A percentile compares a stretch with the other conserved stretches of the same genome.
Conservation (phyloP, 1,140 invertebrate species). For the Zaprionus davidi region DNA sequence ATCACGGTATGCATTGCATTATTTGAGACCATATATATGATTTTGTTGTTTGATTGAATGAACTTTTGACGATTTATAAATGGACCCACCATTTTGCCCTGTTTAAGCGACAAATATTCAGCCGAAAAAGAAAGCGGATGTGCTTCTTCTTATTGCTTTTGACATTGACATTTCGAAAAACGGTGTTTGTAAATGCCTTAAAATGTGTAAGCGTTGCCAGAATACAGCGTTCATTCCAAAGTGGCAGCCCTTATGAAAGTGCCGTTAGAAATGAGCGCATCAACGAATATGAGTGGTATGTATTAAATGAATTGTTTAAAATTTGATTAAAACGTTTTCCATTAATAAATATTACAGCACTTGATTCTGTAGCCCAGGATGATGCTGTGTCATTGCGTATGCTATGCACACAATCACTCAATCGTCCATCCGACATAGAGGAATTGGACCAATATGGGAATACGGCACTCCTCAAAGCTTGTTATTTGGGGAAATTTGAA, state of each 20-base stretch:
- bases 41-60: constrained; percentile 54
- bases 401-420: constrained; percentile 52
- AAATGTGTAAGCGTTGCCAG: neutral
- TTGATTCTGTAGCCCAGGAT: constrained; percentile 59
- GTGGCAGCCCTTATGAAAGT: constrained; percentile 23
- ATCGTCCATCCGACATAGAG: constrained; percentile 53
- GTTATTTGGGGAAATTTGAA: constrained; percentile 64
- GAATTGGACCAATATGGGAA: constrained; percentile 73
- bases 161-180: constrained; percentile 44
- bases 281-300: constrained; percentile 56
- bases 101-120: constrained; percentile 67
- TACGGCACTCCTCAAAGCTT: constrained; percentile 76
- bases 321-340: neutral
- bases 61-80: constrained; percentile 52
- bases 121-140: constrained; percentile 69
- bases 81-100: constrained; percentile 76
- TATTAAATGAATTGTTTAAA: neutral
- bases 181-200: constrained; percentile 13
- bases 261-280: constrained; percentile 51
- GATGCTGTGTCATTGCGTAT: constrained; percentile 63
- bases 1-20: constrained; percentile 5
- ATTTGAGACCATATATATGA: constrained; percentile 14
- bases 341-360: constrained; percentile 33
- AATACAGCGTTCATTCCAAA: neutral
- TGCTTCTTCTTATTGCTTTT: constrained; percentile 37